phyloP scores from a whole-genome alignment of 2,888 invertebrate species.

The Dioctria linearis region DNA sequence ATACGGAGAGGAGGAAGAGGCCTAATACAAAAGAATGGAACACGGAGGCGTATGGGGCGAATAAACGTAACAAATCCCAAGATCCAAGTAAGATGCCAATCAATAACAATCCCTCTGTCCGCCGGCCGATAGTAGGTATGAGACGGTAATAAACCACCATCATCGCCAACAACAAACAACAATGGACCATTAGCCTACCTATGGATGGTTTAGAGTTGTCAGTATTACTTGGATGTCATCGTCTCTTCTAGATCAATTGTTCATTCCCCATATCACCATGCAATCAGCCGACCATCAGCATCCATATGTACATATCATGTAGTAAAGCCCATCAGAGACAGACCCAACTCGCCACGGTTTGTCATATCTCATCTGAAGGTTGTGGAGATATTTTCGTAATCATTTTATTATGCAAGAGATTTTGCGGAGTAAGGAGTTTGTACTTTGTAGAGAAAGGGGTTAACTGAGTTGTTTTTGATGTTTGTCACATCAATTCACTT shows the following conservation, averaged over 20 bases:
- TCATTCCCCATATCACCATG: conserved; percentile 5
- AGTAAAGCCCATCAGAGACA: neutral
- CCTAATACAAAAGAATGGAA: neutral
- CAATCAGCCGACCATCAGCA: conserved; percentile 1
- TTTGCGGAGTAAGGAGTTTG: no score
- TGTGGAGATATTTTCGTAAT: neutral
- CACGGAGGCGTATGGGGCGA: conserved; percentile 37
- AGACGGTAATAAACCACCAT: conserved; percentile 37
- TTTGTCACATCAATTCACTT: conserved; percentile 17
- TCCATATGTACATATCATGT: neutral
- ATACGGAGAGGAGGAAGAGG: neutral
- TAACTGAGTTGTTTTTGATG: neutral
- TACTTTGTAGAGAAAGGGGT: no score
- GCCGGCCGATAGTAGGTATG: conserved; percentile 24
- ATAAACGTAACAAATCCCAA: neutral
- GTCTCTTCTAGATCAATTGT: conserved; percentile 31
- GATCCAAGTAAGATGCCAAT: conserved; percentile 41
- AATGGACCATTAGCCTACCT: conserved; percentile 50
- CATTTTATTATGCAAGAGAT: no score
- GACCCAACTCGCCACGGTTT: conserved; percentile 16
- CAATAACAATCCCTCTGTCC: conserved; percentile 34
- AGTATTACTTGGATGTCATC: conserved; percentile 35
- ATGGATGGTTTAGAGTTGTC: conserved; percentile 3
- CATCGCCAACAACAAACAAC: conserved; percentile 42
- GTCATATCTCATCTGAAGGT: neutral